Evolutionary conservation across 2,797 vertebrate species (phyloP).

Genomic region (Toxotes lorentzi): DNA sequence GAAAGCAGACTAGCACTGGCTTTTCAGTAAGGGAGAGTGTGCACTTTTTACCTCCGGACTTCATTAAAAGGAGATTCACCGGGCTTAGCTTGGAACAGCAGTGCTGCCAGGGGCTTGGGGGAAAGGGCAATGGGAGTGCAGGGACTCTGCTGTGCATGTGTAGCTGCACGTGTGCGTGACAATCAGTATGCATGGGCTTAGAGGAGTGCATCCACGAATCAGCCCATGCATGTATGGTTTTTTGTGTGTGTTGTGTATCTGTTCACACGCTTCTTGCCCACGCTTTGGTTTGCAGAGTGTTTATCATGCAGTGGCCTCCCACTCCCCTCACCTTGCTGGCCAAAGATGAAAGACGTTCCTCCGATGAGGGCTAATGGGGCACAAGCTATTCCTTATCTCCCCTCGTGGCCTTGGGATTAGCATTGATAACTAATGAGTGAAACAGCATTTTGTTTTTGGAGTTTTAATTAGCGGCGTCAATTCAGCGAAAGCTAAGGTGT

Average conservation of each 20-base stretch:
- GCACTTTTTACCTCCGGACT: constrained; percentile 70
- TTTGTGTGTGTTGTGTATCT: background rate
- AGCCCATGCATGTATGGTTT: background rate
- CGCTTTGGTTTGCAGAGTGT: constrained; percentile 24
- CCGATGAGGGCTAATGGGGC: constrained; percentile 34
- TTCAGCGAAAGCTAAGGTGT: constrained; percentile 25
- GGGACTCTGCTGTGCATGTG: constrained; percentile 15
- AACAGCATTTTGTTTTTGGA: background rate
- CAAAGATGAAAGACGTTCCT: constrained; percentile 60
- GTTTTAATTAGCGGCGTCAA: constrained; percentile 36
- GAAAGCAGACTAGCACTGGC: constrained; percentile 45
- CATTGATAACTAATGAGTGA: constrained; percentile 30
- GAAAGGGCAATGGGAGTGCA: constrained; percentile 24
- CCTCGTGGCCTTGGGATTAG: constrained; percentile 42
- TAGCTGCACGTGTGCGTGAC: background rate
- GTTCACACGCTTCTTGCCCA: background rate
- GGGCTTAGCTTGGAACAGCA: constrained; percentile 67
- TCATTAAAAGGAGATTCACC: constrained; percentile 80
- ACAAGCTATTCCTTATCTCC: constrained; percentile 49
- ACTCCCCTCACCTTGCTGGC: constrained; percentile 30
- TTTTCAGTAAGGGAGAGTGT: constrained; percentile 53
- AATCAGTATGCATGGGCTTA: background rate
- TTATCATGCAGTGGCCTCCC: constrained; percentile 45
- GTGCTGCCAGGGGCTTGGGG: constrained; percentile 39
- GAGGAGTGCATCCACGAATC: background rate